phyloP scores from a whole-genome alignment of 1,140 invertebrate species.

The Drosophila pseudoobscura region DNA sequence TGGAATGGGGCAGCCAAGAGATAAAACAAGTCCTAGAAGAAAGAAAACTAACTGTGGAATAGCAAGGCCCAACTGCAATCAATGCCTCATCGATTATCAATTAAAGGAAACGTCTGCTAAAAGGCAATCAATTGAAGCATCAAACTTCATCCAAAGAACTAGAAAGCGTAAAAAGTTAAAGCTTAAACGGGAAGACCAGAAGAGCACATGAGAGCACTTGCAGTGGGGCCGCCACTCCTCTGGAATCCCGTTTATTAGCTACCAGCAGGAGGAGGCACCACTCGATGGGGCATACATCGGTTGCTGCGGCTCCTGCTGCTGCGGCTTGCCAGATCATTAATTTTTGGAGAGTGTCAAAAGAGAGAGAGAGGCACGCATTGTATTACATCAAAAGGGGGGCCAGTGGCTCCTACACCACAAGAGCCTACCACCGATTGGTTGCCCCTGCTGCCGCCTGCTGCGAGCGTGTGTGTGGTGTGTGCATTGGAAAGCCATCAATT shows the following conservation, averaged over 20 bases:
- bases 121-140: conserved; percentile 13
- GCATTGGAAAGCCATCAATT: conserved; percentile 61
- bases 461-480: conserved; percentile 1
- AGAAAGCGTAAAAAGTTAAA: background rate
- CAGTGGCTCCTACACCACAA: background rate
- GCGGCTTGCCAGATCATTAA: conserved; percentile 69
- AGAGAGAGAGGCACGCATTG: conserved; percentile 39
- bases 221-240: no score
- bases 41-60: no score
- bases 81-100: conserved; percentile 43
- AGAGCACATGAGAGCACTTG: conserved; percentile 24
- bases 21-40: no score
- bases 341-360: conserved; percentile 63
- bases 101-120: conserved; percentile 9
- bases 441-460: background rate
- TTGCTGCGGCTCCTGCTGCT: conserved; percentile 24
- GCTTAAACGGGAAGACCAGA: conserved; percentile 9
- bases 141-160: no score
- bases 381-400: conserved; percentile 48
- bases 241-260: conserved; percentile 38
- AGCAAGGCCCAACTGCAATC: background rate
- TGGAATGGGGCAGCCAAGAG: no score
- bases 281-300: conserved; percentile 19
- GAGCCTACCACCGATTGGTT: background rate
- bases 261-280: conserved; percentile 24